phyloP scores from a whole-genome alignment of 2,888 invertebrate genomes.

The Acholoe squamosa region DNA sequence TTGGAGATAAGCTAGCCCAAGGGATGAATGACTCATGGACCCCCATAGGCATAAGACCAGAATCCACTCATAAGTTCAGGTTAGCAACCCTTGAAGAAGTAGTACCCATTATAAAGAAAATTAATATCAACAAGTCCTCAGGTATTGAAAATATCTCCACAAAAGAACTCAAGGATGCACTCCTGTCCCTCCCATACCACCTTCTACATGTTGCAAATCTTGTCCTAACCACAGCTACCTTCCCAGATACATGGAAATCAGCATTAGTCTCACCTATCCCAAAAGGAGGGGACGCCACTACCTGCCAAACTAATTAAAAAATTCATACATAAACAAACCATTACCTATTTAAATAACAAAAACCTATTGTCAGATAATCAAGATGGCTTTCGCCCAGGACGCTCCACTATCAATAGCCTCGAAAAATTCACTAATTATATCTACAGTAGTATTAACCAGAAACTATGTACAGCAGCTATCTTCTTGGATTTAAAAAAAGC shows the following conservation, averaged over 20 bases:
- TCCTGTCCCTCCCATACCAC: neutral
- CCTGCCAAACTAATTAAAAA: neutral
- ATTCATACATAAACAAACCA: neutral
- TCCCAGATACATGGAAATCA: neutral
- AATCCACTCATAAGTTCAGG: neutral
- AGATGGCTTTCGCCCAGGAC: neutral
- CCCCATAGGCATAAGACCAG: too few relatives aligned
- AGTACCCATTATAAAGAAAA: neutral
- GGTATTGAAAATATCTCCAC: neutral
- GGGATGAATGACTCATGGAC: too few relatives aligned
- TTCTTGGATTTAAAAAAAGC: neutral
- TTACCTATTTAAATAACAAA: neutral
- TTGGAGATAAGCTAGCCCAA: neutral
- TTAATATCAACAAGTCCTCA: neutral
- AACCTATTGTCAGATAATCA: neutral
- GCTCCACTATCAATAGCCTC: neutral
- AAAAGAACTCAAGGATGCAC: neutral
- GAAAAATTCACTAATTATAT: neutral
- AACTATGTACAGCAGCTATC: neutral
- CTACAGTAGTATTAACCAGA: neutral
- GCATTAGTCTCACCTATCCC: neutral
- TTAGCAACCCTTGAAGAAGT: neutral
- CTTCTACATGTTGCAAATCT: neutral
- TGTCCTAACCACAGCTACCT: neutral
- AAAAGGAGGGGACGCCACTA: neutral